Conservation (phyloP, 2,113 vertebrate species). For the Morone chrysops region DNA sequence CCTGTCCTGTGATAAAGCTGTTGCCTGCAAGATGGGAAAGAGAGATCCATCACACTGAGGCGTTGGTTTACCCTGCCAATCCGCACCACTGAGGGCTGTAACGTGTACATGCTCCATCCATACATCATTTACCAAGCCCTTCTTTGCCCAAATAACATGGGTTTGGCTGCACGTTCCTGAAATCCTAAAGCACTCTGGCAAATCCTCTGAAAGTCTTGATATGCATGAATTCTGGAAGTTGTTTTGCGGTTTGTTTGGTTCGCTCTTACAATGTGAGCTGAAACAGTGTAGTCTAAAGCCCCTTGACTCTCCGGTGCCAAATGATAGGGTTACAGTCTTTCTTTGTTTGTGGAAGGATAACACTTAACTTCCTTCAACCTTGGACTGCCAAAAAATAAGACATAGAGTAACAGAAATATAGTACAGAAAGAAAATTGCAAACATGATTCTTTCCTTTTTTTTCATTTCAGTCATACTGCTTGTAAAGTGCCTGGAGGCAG, state of each 20-base stretch:
- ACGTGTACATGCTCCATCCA: constrained; percentile 71
- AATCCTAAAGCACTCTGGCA: constrained; percentile 64
- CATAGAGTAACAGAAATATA: constrained; percentile 26
- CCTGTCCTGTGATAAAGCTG: constrained; percentile 83
- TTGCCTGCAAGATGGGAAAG: constrained; percentile 76
- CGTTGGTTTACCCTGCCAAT: constrained; percentile 71
- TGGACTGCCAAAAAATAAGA: constrained; percentile 48
- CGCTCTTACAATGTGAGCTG: constrained; percentile 24
- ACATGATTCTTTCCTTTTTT: constrained; percentile 54
- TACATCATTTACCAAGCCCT: constrained; percentile 79
- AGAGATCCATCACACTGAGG: constrained; percentile 78
- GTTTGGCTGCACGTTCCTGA: constrained; percentile 60
- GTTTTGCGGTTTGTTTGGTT: constrained; percentile 67
- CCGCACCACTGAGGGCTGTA: constrained; percentile 74
- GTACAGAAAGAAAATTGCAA: constrained; percentile 58
- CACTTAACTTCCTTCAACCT: constrained; percentile 69
- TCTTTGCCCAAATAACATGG: constrained; percentile 68
- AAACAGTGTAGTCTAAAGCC: constrained; percentile 46
- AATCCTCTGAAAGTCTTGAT: constrained; percentile 66
- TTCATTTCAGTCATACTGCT: constrained; percentile 40
- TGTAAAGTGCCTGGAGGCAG: constrained; percentile 61
- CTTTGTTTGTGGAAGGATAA: constrained; percentile 73
- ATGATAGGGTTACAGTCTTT: constrained; percentile 65
- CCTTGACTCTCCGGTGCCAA: constrained; percentile 48
- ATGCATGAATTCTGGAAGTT: constrained; percentile 63